These are phyloP conservation scores for Phylloscopus trochilus DNA, from an alignment of 2,113 vertebrate species.

Conservation along the genomic window DNA sequence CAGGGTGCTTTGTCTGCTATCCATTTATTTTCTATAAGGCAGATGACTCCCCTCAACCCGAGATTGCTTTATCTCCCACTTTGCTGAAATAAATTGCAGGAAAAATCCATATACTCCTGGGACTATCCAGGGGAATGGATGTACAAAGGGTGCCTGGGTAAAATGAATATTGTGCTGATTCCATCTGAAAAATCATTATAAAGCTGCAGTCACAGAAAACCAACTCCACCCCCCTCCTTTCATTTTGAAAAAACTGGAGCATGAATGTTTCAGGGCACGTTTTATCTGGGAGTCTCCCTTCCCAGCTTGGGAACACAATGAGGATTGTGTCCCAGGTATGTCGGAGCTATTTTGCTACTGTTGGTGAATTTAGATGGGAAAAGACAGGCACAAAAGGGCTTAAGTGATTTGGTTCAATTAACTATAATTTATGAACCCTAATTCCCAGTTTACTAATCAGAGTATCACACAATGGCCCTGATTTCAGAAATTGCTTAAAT, in stretches of 20 bases:
- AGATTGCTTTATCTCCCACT: background rate
- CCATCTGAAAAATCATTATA: background rate
- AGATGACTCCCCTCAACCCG: background rate
- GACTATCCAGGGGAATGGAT: background rate
- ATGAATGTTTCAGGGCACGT: background rate
- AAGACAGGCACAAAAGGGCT: constrained; percentile 14
- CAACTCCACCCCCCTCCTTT: background rate
- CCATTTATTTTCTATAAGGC: background rate
- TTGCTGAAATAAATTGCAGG: background rate
- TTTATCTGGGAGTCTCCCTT: background rate
- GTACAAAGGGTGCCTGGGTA: background rate
- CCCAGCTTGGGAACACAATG: background rate
- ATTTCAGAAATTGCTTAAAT: constrained; percentile 27
- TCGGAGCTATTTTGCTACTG: background rate
- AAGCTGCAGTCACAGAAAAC: background rate
- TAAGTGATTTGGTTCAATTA: constrained; percentile 18
- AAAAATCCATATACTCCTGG: background rate
- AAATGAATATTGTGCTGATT: background rate
- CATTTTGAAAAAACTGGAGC: background rate
- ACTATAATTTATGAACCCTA: background rate
- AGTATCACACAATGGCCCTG: background rate
- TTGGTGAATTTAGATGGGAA: background rate
- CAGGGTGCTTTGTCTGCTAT: background rate
- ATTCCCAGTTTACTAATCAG: constrained; percentile 37
- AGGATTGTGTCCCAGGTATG: background rate